A percentile compares a stretch with the other conserved stretches of the same genome.
phyloP scores from a whole-genome alignment of 2,888 invertebrate species.

The Carterocephalus palaemon region DNA sequence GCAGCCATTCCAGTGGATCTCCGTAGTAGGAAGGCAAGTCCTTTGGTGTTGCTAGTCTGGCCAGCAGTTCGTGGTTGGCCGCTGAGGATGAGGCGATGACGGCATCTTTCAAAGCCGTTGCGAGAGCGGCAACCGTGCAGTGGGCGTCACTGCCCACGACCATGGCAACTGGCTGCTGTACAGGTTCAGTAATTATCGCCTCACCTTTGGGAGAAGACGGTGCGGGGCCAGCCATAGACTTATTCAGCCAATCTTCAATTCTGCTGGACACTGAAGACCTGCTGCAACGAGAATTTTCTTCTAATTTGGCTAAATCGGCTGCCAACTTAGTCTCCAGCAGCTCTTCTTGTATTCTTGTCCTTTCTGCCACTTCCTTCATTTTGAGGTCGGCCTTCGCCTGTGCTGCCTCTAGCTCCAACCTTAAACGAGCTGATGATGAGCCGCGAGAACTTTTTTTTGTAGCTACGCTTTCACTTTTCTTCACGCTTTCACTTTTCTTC shows the following conservation, averaged over 20 bases:
- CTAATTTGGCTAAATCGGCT: conserved; percentile 1
- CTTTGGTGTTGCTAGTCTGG: neutral
- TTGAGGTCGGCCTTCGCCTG: conserved; percentile 1
- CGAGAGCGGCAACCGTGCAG: neutral
- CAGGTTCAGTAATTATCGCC: too few species aligned
- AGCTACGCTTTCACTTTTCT: conserved; percentile 1
- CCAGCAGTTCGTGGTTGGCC: neutral
- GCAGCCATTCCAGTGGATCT: too few species aligned
- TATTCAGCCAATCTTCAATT: conserved; percentile 2
- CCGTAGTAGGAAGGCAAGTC: conserved; percentile 1
- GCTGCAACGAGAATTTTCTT: neutral
- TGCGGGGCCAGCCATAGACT: conserved; percentile 1
- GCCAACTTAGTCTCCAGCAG: neutral
- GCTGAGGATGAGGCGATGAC: neutral
- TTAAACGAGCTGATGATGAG: conserved; percentile 1
- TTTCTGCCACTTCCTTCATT: conserved; percentile 1
- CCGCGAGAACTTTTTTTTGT: conserved; percentile 5
- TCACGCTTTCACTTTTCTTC: neutral
- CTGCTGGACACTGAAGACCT: neutral
- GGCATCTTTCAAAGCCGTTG: neutral
- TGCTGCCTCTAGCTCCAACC: conserved; percentile 4
- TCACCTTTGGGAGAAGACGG: too few species aligned
- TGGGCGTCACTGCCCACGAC: neutral
- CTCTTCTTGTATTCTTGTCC: neutral
- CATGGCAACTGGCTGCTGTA: too few species aligned